Conservation (phyloP, 2,888 invertebrate genomes). For the Cryptocheilus praepositus region DNA sequence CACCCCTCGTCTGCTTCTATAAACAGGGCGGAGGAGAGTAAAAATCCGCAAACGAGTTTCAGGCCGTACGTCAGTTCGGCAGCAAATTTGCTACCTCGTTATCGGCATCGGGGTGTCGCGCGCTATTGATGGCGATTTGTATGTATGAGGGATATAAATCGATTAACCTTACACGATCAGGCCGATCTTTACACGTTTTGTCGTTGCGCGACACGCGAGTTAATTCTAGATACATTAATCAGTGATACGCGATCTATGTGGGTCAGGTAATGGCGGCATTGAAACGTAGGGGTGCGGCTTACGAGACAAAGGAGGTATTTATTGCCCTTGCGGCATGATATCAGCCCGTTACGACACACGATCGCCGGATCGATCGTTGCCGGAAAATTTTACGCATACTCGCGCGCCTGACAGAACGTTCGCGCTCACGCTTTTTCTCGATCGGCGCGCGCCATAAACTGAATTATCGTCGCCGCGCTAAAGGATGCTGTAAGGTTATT, state of each 20-base stretch:
- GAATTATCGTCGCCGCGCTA: too few relatives aligned
- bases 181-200: slow-evolving; percentile 27
- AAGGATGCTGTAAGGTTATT: too few relatives aligned
- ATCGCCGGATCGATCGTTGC: slow-evolving; percentile 4
- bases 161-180: slow-evolving; percentile 36
- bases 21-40: too few relatives aligned
- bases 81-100: slow-evolving; percentile 5
- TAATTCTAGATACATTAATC: slow-evolving; percentile 63
- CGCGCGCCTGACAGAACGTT: slow-evolving; percentile 11
- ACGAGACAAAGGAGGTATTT: slow-evolving; percentile 62
- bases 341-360: slow-evolving; percentile 38
- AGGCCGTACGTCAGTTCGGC: slow-evolving; percentile 5
- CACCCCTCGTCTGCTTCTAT: neutral
- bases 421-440: too few relatives aligned
- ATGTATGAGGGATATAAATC: slow-evolving; percentile 25
- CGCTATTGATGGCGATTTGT: slow-evolving; percentile 36
- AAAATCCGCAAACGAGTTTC: too few relatives aligned
- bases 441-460: too few relatives aligned
- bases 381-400: slow-evolving; percentile 44
- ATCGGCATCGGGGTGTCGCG: neutral
- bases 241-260: slow-evolving; percentile 60
- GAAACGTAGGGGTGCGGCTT: slow-evolving; percentile 61
- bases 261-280: slow-evolving; percentile 63
- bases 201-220: slow-evolving; percentile 41
- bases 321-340: slow-evolving; percentile 49